These are phyloP conservation scores for Tiliqua scincoides DNA, from an alignment of 2,113 vertebrate species.

Conservation along the genomic window DNA sequence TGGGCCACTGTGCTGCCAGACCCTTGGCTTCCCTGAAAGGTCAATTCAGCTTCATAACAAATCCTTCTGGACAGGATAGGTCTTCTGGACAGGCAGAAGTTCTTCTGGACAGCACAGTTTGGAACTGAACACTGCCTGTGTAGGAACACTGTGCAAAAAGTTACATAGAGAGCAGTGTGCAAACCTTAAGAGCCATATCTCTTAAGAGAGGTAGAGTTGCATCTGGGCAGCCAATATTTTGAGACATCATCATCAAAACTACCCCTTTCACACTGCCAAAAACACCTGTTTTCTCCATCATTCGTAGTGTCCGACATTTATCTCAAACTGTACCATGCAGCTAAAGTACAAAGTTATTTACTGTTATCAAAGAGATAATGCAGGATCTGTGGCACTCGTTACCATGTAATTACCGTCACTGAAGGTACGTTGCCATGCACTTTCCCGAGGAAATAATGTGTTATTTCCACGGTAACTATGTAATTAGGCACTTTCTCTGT, in stretches of 20 bases:
- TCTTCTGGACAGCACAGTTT: neutral
- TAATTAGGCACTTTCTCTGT: conserved; percentile 34
- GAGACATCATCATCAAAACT: neutral
- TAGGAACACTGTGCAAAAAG: neutral
- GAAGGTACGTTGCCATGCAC: neutral
- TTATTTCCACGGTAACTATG: conserved; percentile 13
- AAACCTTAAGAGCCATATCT: neutral
- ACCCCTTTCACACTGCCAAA: neutral
- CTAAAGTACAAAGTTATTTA: neutral
- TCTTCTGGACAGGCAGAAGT: neutral
- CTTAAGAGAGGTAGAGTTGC: neutral
- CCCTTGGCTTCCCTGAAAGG: neutral
- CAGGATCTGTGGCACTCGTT: neutral
- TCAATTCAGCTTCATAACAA: neutral
- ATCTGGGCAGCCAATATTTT: neutral
- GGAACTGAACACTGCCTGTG: neutral
- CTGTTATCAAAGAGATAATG: neutral
- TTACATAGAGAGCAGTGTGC: neutral
- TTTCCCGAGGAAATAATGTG: conserved; percentile 20
- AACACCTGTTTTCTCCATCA: neutral
- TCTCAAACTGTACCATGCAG: neutral
- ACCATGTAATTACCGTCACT: conserved; percentile 3
- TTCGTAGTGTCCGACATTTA: neutral
- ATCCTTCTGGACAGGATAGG: too few relatives aligned
- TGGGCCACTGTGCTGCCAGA: too few relatives aligned